Conservation (phyloP, 2,797 vertebrate genomes). For the Telmatherina bonti region DNA sequence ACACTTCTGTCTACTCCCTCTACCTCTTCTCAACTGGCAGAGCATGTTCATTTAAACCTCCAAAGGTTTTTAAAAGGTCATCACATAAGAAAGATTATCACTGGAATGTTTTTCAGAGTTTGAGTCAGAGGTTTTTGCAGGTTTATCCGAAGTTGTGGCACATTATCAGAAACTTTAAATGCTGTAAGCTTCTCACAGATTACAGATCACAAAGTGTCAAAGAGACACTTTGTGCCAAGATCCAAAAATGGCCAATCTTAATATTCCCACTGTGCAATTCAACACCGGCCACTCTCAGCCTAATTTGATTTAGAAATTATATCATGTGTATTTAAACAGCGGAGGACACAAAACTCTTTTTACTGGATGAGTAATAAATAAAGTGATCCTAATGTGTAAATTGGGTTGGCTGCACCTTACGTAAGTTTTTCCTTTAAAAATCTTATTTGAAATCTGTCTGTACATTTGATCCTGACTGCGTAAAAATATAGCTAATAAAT, state of each 20-base stretch:
- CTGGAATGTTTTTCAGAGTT: neutral
- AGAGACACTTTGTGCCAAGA: neutral
- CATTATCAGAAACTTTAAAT: constrained; percentile 1
- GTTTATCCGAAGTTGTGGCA: neutral
- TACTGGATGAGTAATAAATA: neutral
- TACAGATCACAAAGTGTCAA: neutral
- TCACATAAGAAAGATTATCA: neutral
- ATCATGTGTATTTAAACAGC: neutral
- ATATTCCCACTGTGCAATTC: neutral
- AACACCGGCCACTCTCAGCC: neutral
- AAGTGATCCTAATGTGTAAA: constrained; percentile 2
- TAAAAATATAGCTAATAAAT: neutral
- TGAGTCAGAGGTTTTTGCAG: neutral
- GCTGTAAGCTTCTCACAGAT: neutral
- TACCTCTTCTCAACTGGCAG: neutral
- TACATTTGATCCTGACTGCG: no score
- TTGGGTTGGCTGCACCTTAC: neutral
- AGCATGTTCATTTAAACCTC: neutral
- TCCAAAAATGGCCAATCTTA: neutral
- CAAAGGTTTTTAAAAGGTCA: neutral
- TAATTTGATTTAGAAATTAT: neutral
- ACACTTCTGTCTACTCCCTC: neutral
- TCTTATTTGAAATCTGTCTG: neutral
- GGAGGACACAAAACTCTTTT: neutral
- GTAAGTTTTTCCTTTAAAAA: neutral